A percentile compares a stretch with the other conserved stretches of the same genome.
phyloP scores from a whole-genome alignment of 2,113 vertebrate species.

The Cavia porcellus region DNA sequence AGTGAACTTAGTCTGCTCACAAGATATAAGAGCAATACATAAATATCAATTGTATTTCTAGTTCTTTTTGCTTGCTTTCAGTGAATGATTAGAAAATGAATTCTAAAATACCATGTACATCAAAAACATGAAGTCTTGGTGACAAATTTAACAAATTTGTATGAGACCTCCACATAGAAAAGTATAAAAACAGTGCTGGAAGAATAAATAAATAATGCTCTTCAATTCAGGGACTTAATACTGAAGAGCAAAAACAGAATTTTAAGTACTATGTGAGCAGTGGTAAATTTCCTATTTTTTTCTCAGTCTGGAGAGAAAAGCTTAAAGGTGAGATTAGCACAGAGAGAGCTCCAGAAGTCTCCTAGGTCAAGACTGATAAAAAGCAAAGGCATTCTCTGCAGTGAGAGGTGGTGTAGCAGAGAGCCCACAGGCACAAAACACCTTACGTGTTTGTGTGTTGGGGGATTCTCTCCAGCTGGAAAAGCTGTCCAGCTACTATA shows the following conservation, averaged over 20 bases:
- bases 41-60: conserved; percentile 6
- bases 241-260: background rate
- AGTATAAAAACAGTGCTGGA: background rate
- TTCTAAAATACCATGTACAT: background rate
- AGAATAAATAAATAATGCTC: background rate
- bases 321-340: background rate
- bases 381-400: background rate
- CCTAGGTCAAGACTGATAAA: background rate
- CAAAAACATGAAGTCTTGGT: background rate
- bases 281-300: background rate
- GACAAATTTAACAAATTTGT: background rate
- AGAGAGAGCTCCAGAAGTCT: background rate
- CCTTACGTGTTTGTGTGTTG: background rate
- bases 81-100: background rate
- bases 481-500: background rate
- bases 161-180: background rate
- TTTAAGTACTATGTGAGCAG: background rate
- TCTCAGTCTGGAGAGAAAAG: background rate
- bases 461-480: background rate
- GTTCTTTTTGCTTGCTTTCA: background rate
- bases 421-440: background rate
- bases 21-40: background rate
- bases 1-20: background rate
- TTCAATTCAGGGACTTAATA: background rate
- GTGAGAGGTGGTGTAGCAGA: background rate